phyloP scores from a whole-genome alignment of 2,797 vertebrate species.

The Enoplosus armatus region DNA sequence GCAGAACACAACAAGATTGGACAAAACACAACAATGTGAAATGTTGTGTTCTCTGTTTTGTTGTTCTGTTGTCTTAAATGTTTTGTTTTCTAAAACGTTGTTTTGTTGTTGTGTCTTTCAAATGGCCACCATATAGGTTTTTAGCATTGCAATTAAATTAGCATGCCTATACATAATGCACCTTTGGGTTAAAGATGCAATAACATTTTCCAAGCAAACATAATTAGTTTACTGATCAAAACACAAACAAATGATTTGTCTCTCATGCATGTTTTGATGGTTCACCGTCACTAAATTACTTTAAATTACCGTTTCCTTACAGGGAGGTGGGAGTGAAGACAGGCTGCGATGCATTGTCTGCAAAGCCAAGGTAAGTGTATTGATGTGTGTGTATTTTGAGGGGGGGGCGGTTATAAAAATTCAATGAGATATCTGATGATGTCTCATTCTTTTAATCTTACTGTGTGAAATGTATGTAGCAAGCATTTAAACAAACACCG shows the following conservation, averaged over 20 bases:
- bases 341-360: conserved; percentile 70
- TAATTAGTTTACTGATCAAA: conserved; percentile 68
- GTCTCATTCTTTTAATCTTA: conserved; percentile 70
- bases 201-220: conserved; percentile 49
- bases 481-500: conserved; percentile 74
- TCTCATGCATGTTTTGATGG: conserved; percentile 29
- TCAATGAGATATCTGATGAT: conserved; percentile 44
- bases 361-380: conserved; percentile 80
- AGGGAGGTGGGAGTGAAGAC: conserved; percentile 76
- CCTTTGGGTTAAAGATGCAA: conserved; percentile 47
- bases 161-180: conserved; percentile 38
- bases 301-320: conserved; percentile 55
- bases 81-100: neutral
- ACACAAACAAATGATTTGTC: conserved; percentile 54
- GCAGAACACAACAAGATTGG: neutral
- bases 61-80: too few species aligned
- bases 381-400: conserved; percentile 26
- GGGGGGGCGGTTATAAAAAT: conserved; percentile 32
- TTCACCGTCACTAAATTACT: conserved; percentile 43
- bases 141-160: conserved; percentile 59
- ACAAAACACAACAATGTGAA: conserved; percentile 4
- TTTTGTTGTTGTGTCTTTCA: neutral
- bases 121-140: conserved; percentile 17
- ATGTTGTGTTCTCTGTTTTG: neutral
- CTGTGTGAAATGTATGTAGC: conserved; percentile 68